Conservation (phyloP, 2,888 invertebrate species). For the Cryptocephalus moraei region DNA sequence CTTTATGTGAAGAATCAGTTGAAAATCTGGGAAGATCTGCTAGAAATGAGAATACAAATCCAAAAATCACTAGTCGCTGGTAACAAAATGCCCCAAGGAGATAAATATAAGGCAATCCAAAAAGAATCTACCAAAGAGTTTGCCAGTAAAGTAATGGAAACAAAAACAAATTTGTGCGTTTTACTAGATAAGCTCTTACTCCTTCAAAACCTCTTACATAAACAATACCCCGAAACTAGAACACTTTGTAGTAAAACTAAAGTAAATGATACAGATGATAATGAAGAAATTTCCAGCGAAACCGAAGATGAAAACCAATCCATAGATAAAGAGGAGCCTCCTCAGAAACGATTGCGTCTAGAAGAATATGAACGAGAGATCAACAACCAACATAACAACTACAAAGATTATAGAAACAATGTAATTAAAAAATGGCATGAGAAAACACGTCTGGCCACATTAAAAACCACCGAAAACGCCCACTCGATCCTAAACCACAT, state of each 20-base stretch:
- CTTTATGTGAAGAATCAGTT: conserved; percentile 59
- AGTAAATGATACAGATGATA: conserved; percentile 33
- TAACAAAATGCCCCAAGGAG: conserved; percentile 68
- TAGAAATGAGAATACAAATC: conserved; percentile 79
- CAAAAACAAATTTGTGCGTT: conserved; percentile 44
- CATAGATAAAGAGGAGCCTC: conserved; percentile 21
- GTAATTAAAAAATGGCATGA: conserved; percentile 93
- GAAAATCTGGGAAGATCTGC: conserved; percentile 70
- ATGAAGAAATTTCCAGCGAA: conserved; percentile 56
- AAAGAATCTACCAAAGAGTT: conserved; percentile 39
- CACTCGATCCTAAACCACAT: conserved; percentile 67
- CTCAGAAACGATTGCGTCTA: conserved; percentile 45
- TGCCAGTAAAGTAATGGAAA: conserved; percentile 40
- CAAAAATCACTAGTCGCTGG: conserved; percentile 69
- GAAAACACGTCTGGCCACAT: conserved; percentile 67
- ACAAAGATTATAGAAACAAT: conserved; percentile 60
- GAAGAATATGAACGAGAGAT: conserved; percentile 50
- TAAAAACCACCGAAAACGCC: conserved; percentile 47
- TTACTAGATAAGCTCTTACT: conserved; percentile 55
- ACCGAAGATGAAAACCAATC: conserved; percentile 12
- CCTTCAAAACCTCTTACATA: conserved; percentile 50
- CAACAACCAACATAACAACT: conserved; percentile 46
- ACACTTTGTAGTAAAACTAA: conserved; percentile 28
- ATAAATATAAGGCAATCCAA: conserved; percentile 41
- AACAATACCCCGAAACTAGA: conserved; percentile 61